Base-by-base conservation (phyloP, 1,140 invertebrate species). In the Halictus rubicundus region DNA sequence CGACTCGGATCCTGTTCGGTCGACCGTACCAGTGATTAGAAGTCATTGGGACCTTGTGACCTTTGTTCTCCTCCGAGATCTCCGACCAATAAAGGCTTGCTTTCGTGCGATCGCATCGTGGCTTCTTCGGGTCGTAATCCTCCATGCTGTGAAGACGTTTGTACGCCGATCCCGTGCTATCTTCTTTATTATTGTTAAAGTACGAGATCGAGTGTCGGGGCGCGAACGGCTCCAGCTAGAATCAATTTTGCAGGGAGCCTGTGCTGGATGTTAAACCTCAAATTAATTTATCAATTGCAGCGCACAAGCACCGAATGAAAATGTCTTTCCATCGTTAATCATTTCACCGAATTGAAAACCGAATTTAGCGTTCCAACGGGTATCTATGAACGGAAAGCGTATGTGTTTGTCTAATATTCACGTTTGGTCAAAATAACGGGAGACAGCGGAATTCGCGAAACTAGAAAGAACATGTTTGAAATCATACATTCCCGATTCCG, bases 51-150 rank as follows among this genome's bases (percentile, higher is more conserved):
- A 91, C 83, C 70, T 73, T 83, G 70, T 83, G 86, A 75, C 60
- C 77, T 78, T 87, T 89, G 66, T 90, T 88, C 84, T 91, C 89
- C 32, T 89, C 78, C n/a, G 90, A 75, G 78, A 91, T 90, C 66
- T 76, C 78, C 16, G 65, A n/a, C 89, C 90, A 91, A 83, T 88
- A 85, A 59, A 85, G 70, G 59, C 37, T 74, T 16, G 64, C 80
- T 37, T 83, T 88, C 12, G 79, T 72, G 57, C 86, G 84, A 84
- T 91, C 88, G 75, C 85, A 88, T 27, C 89, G 87, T 27, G 77
- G 52, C 66, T 88, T 89, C 27, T 61, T 79, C n/a, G 78, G 84
- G 81, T 91, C 90, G 61, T 84, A 87, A 49, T 78, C 68, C 23
- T 76, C 86, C 68, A 78, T 57, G 61, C 85, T 83, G 78, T 89